Percentiles rank a stretch among this genome's conserved stretches.
Conservation (phyloP, 1,140 invertebrate genomes). For the Drosophila burlai region DNA sequence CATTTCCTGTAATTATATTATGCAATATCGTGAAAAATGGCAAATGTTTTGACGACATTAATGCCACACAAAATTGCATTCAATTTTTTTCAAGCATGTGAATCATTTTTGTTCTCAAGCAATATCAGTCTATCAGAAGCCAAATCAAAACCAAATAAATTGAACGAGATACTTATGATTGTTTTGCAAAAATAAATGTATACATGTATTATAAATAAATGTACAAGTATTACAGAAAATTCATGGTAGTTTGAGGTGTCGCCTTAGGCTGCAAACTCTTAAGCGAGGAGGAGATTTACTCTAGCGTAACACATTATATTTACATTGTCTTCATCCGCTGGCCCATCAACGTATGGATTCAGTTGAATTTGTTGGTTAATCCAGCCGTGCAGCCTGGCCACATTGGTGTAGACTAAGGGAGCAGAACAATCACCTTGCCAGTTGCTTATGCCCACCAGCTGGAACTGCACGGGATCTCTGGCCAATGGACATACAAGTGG, state of each 20-base stretch:
- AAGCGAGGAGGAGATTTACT: too few species aligned
- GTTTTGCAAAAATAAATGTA: too few species aligned
- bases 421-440: not conserved
- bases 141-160: too few species aligned
- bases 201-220: too few species aligned
- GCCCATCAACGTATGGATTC: not conserved
- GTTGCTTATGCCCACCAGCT: not conserved
- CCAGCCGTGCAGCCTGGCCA: not conserved
- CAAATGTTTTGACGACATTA: slow-evolving; percentile 19
- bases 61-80: slow-evolving; percentile 29
- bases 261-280: too few species aligned
- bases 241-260: too few species aligned
- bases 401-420: not conserved
- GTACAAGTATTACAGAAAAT: too few species aligned
- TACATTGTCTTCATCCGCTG: not conserved
- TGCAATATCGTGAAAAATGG: slow-evolving; percentile 16
- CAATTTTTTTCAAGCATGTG: slow-evolving; percentile 21
- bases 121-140: too few species aligned
- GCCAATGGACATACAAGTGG: not conserved
- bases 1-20: too few species aligned
- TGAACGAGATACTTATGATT: too few species aligned
- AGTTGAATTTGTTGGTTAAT: not conserved
- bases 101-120: slow-evolving; percentile 34
- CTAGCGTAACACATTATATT: too few species aligned
- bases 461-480: not conserved